phyloP scores from a whole-genome alignment of 1,140 invertebrate species.

The Leptonema lineaticorne region DNA sequence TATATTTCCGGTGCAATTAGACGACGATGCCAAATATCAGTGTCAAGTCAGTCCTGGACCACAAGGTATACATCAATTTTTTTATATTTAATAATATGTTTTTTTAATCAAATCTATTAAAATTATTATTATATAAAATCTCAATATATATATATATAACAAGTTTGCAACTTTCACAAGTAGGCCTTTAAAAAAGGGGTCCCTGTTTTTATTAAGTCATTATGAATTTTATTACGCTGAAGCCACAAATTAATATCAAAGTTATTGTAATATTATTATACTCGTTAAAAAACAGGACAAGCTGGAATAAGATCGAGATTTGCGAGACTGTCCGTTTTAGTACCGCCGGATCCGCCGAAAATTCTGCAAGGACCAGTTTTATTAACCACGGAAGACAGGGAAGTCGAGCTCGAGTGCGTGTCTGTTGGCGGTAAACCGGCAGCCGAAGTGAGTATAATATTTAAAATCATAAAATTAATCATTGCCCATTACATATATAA shows the following conservation, averaged over 20 bases:
- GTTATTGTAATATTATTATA: neutral
- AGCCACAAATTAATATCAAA: too few relatives aligned
- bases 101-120: too few relatives aligned
- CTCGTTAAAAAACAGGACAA: conserved; percentile 56
- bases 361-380: conserved; percentile 80
- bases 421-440: conserved; percentile 89
- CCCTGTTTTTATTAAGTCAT: too few relatives aligned
- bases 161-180: too few relatives aligned
- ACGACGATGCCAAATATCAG: conserved; percentile 89
- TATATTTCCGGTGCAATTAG: conserved; percentile 83
- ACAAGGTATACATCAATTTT: conserved; percentile 12
- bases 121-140: too few relatives aligned
- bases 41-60: conserved; percentile 70
- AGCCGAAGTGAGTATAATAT: conserved; percentile 70
- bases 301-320: conserved; percentile 79
- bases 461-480: neutral
- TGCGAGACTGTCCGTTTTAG: conserved; percentile 81
- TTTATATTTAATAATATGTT: neutral
- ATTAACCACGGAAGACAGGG: conserved; percentile 82
- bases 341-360: conserved; percentile 84
- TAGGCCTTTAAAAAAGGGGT: too few relatives aligned
- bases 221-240: too few relatives aligned
- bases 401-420: conserved; percentile 86
- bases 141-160: too few relatives aligned
- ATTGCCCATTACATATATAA: too few relatives aligned